Evolutionary conservation across 2,797 vertebrate species (phyloP).

Genomic region (Petrocephalus schoutedeni): DNA sequence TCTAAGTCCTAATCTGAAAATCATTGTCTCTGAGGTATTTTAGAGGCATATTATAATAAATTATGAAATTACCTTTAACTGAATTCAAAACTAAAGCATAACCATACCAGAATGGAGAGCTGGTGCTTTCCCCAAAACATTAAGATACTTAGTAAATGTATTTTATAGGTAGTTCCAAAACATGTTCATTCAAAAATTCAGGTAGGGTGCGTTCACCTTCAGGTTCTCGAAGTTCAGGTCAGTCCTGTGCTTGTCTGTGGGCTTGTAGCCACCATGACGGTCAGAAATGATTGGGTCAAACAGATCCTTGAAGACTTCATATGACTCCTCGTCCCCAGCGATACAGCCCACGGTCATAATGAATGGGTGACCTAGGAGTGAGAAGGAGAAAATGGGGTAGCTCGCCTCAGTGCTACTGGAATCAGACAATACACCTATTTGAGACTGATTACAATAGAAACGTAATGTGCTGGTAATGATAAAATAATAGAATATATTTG

Average conservation of each 20-base stretch:
- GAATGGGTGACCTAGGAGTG: conserved; percentile 77
- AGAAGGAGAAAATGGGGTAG: background rate
- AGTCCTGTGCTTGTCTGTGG: conserved; percentile 73
- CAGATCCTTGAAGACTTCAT: conserved; percentile 68
- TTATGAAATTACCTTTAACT: background rate
- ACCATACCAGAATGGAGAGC: background rate
- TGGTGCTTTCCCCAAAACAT: background rate
- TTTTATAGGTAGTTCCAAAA: background rate
- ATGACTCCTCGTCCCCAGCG: conserved; percentile 72
- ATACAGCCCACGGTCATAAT: conserved; percentile 81
- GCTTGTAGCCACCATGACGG: conserved; percentile 73
- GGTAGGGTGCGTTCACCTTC: conserved; percentile 55
- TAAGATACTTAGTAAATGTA: background rate
- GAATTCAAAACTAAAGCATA: background rate
- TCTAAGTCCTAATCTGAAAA: background rate
- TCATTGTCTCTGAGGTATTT: background rate
- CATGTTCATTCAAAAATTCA: background rate
- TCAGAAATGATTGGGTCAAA: conserved; percentile 74
- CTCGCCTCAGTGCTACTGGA: background rate
- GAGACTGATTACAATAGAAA: background rate
- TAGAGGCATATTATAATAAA: background rate
- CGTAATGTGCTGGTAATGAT: background rate
- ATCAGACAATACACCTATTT: background rate
- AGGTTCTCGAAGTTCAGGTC: conserved; percentile 78
- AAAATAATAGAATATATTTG: background rate